Base-by-base conservation (phyloP, 2,113 vertebrate species). In the Amphiprion ocellaris region DNA sequence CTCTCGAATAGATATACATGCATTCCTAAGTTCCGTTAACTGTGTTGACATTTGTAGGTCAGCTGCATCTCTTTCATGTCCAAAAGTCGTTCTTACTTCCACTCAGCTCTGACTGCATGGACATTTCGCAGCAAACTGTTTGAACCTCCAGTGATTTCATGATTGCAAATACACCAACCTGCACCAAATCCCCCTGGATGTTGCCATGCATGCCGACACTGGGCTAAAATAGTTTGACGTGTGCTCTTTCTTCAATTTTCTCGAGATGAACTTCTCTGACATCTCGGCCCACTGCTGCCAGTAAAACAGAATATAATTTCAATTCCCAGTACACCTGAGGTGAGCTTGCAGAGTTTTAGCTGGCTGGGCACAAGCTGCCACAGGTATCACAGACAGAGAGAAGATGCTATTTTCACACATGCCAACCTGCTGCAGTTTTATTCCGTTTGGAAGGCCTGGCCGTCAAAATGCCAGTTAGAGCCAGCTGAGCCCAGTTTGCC, bases 401-500 rank as follows among this genome's bases (percentile, higher is more conserved):
- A 65, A 83, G 55, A 52, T 53, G 44, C 62, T 89, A 74, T 87
- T 89, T 83, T 74, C 58, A 73, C 75, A 90, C 63, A 79, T 74
- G 73, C 59, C 78, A 79, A 49, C 21, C 61, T 64, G 41, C 3
- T 56, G 47, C 74, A n/a, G 28, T 83, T 87, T 69, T 77, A 65
- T 85, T 83, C 64, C 8, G 15, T 79, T 87, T 74, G 55, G 55
- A 70, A 44, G 50, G 44, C 49, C 74, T 64, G 54, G 63, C 79
- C 70, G 12, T 85, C 87, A 74, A 73, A 70, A 77, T 71, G 69
- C 77, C 85, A 87, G 74, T 75, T 71, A 52, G 55, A 78, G 54
- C 56, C 62, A 74, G 71, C 81, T 78, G 69, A 72, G 71, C 65
- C 33, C 84, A 76, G 75, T 87, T 76, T 74, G 56, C 39, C 52